Evolutionary conservation across 2,797 vertebrate genomes (phyloP), one percentile per base, ranked within the genome.

Genomic region (Pampus argenteus): DNA sequence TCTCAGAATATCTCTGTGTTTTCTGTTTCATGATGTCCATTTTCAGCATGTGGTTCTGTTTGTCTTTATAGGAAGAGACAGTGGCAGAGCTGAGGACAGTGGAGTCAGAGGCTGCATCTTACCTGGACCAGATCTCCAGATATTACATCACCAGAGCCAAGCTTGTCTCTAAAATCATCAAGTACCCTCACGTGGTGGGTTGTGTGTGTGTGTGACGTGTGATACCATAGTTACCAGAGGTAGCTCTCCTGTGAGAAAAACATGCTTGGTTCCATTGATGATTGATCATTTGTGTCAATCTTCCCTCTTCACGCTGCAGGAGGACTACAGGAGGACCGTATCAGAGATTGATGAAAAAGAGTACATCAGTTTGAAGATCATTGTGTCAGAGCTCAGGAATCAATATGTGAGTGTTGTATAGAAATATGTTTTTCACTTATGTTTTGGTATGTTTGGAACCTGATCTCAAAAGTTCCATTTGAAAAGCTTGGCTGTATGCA

Each of bases 61-160:
- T 25, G 7, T 40, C 55, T 58, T 25, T 26, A 23, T 15, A 96
- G 96, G 96, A 96, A 71, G 96, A 96, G 84, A 96, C 95, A 44
- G 96, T 96, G 78, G 95, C 96, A 50, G 96, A 96, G 70, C 91
- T 96, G 61, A 91, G 96, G 82, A 96, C 96, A 49, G 96, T 96
- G 74, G 96, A 96, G 79, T 95, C 96, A 11, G 96, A 96, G 89
- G 96, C 96, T 51, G 95, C 95, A 0, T 96, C 95, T 36, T 96
- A 96, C 83, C 88, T 96, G 91, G 96, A 96, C 91, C 96, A 96
- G 95, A 96, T 96, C 83, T 96, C 96, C 91, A 96, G 96, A 94
- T 96, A 96, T 31, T 96, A 96, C 86, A 96, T 96, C 81, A 96
- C 96, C 78, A 94, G 96, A 89, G 96, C 96, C 89, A 96, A 96